Base-by-base conservation (phyloP, 2,797 vertebrate species). In the Valencia hispanica region DNA sequence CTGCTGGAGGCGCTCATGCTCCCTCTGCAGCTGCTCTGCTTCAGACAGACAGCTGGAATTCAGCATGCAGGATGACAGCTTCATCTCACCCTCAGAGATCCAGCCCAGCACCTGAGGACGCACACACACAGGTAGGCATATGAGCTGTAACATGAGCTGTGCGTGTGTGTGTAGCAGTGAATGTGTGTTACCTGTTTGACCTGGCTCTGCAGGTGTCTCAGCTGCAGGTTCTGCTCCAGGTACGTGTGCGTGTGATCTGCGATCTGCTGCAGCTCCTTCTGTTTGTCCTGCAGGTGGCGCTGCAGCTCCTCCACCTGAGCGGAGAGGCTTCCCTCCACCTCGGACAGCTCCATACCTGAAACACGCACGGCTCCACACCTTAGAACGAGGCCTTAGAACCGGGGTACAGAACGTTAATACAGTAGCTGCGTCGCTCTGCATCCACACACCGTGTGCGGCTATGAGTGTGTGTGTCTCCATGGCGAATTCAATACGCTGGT, bases 61-160 rank as follows among this genome's bases (percentile, higher is more conserved):
- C 91, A 99, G 94, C 51, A 99, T 96, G 91, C 96, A 99, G 63
- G 98, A 98, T 0, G 96, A 97, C 86, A 99, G 93, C 98, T 99
- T 99, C 0, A 98, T 97, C 89, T 99, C 98, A 1, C 98, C 98
- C 14, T 99, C 99, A 27, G 97, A 96, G 91, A 99, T 99, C 98
- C 98, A 99, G 25, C 97, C 97, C 73, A 99, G 95, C 77, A 99
- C 98, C 98, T 99, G 94, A 68, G 30, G 73, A 68, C 32, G 41
- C 14, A 53, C 27, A 59, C 10, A 65, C 57, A 70, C 25, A 30
- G 43, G 68, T 55, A 32, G 17, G 51, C 34, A n/a, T n/a, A n/a
- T n/a, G n/a, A 10, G 63, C 18, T 8, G 32, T 20, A 39, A 41
- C n/a, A 25, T 39, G 10, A 2, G 11, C 14, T 3, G 36, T 32